These are phyloP conservation scores for Metopia argyrocephala DNA, from an alignment of 2,888 invertebrate genomes.

Conservation along the genomic window DNA sequence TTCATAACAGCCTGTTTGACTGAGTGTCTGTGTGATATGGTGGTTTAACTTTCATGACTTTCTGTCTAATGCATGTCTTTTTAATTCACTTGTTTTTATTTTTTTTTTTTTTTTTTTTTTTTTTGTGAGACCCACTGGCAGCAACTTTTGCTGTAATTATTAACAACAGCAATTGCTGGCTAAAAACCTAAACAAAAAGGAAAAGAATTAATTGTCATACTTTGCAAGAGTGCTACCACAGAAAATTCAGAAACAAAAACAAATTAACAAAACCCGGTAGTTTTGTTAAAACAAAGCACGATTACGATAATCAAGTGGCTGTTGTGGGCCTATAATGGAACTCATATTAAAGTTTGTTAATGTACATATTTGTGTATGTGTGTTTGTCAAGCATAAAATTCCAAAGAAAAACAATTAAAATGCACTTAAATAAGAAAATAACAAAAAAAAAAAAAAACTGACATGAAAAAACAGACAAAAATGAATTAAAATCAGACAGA, in stretches of 20 bases:
- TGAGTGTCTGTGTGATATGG: not conserved
- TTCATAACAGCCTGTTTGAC: slow-evolving; percentile 32
- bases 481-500: slow-evolving; percentile 26
- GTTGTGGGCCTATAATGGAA: slow-evolving; percentile 6
- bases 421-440: slow-evolving; percentile 61
- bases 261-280: slow-evolving; percentile 52
- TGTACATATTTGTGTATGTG: slow-evolving; percentile 11
- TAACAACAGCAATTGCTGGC: slow-evolving; percentile 9
- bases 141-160: not conserved
- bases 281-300: slow-evolving; percentile 63
- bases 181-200: not conserved
- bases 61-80: slow-evolving; percentile 45
- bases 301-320: slow-evolving; percentile 56
- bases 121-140: slow-evolving; percentile 43
- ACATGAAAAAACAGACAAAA: slow-evolving; percentile 26
- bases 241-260: slow-evolving; percentile 5
- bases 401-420: slow-evolving; percentile 63
- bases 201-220: slow-evolving; percentile 51
- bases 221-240: slow-evolving; percentile 15
- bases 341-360: not conserved
- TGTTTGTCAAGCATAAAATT: slow-evolving; percentile 57
- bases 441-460: slow-evolving; percentile 50
- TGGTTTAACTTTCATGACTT: slow-evolving; percentile 60
- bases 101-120: not conserved
- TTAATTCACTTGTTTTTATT: not conserved